Conservation (phyloP, 2,113 vertebrate species). For the Pomatostomus ruficeps region DNA sequence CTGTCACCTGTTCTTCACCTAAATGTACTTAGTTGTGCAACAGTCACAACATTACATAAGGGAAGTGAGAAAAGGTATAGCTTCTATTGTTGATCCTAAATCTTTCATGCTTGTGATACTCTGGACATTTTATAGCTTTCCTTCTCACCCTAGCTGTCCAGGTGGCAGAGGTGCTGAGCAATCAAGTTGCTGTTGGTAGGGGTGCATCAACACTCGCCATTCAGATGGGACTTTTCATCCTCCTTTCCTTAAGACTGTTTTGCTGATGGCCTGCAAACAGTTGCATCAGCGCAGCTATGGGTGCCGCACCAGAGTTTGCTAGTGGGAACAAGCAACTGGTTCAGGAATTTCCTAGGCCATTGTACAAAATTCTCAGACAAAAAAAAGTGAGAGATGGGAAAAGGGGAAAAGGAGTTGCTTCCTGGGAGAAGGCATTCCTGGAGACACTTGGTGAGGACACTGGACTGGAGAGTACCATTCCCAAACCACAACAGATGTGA, state of each 20-base stretch:
- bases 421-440: background rate
- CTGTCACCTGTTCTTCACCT: background rate
- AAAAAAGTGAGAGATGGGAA: background rate
- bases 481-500: background rate
- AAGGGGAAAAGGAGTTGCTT: background rate
- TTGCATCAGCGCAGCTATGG: background rate
- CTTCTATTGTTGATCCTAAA: background rate
- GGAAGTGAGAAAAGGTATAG: background rate
- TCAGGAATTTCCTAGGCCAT: background rate
- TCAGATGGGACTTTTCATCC: background rate
- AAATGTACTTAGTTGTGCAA: background rate
- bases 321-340: background rate
- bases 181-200: background rate
- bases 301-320: rapidly evolving
- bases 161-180: background rate
- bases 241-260: background rate
- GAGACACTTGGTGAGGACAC: background rate
- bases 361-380: background rate
- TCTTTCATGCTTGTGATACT: background rate
- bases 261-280: background rate
- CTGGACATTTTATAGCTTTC: background rate
- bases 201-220: background rate
- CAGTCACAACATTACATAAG: background rate
- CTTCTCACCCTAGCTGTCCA: background rate
- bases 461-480: background rate